These are phyloP conservation scores for Synergus gifuensis DNA, from an alignment of 2,888 invertebrate genomes.

Conservation along the genomic window DNA sequence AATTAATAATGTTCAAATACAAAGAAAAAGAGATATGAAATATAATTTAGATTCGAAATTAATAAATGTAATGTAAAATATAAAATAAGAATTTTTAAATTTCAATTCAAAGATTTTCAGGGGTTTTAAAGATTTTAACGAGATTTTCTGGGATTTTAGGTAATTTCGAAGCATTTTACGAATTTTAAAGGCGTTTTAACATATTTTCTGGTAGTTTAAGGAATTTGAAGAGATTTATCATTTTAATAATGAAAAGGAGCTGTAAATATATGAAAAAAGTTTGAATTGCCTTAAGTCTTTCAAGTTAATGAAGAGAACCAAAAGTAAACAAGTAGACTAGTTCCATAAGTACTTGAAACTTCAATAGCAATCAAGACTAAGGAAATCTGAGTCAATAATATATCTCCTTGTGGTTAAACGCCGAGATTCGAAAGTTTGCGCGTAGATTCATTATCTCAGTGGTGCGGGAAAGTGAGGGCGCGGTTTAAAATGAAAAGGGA, in stretches of 20 bases:
- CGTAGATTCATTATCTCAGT: slow-evolving; percentile 43
- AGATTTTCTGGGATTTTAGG: no score
- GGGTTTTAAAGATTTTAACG: no score
- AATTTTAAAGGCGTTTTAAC: no score
- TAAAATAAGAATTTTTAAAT: no score
- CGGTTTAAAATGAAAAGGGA: slow-evolving; percentile 6
- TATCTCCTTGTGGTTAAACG: neutral
- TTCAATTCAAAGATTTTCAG: no score
- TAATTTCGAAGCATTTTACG: no score
- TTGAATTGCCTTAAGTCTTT: neutral
- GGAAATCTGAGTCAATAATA: slow-evolving; percentile 36
- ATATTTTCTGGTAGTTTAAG: no score
- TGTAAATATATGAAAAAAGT: neutral
- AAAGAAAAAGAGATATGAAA: no score
- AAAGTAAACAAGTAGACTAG: neutral
- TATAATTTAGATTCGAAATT: no score
- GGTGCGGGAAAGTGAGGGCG: slow-evolving; percentile 9
- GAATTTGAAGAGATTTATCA: neutral
- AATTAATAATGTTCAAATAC: no score
- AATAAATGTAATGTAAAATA: no score
- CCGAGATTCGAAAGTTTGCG: neutral
- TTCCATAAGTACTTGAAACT: slow-evolving; percentile 24
- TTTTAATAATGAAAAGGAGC: neutral
- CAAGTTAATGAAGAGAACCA: neutral
- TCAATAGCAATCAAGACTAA: slow-evolving; percentile 16